Evolutionary conservation across 92 coral and sea anemone genomes (phyloP).

Genomic region (Phymanthus crucifer): DNA sequence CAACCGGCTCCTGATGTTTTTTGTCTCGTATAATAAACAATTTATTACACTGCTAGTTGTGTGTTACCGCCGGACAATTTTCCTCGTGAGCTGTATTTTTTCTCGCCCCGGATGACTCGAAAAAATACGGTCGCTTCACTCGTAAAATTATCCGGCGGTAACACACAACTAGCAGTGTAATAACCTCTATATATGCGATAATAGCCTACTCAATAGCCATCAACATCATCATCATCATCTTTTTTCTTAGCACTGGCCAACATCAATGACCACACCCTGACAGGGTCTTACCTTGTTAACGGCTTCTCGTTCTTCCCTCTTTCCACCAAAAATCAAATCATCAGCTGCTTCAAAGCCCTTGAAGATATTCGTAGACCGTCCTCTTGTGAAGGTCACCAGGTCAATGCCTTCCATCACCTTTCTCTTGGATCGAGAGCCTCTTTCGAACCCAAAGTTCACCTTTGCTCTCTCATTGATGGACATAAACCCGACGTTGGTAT

Average conservation of each 20-base stretch:
- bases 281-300: conserved; percentile 43
- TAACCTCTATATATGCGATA: too few relatives aligned
- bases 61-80: too few relatives aligned
- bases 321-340: conserved; percentile 31
- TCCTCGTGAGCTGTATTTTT: too few relatives aligned
- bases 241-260: background rate
- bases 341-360: conserved; percentile 35
- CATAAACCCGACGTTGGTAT: conserved; percentile 59
- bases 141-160: too few relatives aligned
- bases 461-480: conserved; percentile 44
- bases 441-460: conserved; percentile 50
- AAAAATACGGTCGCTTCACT: too few relatives aligned
- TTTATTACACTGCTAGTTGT: too few relatives aligned
- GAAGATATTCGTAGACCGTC: conserved; percentile 26
- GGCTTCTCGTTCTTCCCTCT: conserved; percentile 41
- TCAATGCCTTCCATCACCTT: conserved; percentile 48
- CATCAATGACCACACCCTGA: background rate
- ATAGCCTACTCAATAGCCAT: background rate
- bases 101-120: too few relatives aligned
- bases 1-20: too few relatives aligned
- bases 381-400: conserved; percentile 18
- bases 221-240: background rate
- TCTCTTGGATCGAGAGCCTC: conserved; percentile 16
- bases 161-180: too few relatives aligned
- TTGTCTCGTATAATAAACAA: too few relatives aligned